These are phyloP conservation scores for Osedax fenrisi DNA, from an alignment of 2,888 invertebrate species.

Conservation along the genomic window DNA sequence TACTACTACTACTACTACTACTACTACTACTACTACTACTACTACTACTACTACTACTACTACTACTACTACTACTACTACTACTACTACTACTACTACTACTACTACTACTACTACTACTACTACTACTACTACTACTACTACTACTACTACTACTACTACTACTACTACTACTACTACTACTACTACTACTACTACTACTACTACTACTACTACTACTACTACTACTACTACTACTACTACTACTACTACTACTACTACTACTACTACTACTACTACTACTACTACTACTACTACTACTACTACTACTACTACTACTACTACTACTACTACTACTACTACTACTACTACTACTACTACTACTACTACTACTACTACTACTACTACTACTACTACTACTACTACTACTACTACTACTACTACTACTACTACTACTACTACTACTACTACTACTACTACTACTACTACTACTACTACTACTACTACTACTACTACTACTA, in stretches of 20 bases:
- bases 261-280: not conserved
- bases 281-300: not conserved
- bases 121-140: not conserved
- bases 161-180: not conserved
- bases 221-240: not conserved
- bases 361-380: not conserved
- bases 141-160: not conserved
- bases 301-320: not conserved
- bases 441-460: not conserved
- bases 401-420: not conserved
- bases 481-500: slow-evolving; percentile 4
- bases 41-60: not conserved
- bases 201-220: not conserved
- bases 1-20: not conserved
- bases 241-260: not conserved
- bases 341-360: not conserved
- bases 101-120: not conserved
- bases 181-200: not conserved
- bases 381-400: not conserved
- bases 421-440: slow-evolving; percentile 4
- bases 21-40: not conserved
- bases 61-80: not conserved
- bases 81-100: not conserved
- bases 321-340: slow-evolving; percentile 2
- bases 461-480: not conserved